A percentile compares a stretch with the other conserved stretches of the same genome.
Evolutionary conservation across 2,797 vertebrate genomes (phyloP).

Genomic region (Pseudochaenichthys georgianus): DNA sequence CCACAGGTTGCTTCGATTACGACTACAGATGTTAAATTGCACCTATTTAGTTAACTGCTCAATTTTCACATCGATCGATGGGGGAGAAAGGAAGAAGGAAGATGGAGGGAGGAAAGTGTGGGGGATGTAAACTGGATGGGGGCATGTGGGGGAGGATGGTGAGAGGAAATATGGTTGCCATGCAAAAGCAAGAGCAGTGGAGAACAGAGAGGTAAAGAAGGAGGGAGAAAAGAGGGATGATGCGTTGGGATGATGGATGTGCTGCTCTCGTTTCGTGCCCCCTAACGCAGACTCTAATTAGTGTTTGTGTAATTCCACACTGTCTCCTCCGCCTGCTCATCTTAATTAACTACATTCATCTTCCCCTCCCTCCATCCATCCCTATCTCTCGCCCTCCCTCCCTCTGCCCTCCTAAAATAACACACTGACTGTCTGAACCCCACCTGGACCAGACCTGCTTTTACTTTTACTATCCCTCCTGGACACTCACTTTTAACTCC

Average conservation of each 20-base stretch:
- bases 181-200: conserved; percentile 49
- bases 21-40: conserved; percentile 61
- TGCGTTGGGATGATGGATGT: conserved; percentile 84
- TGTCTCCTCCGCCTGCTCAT: conserved; percentile 89
- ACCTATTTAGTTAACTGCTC: conserved; percentile 66
- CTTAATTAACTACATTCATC: conserved; percentile 92
- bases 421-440: conserved; percentile 84
- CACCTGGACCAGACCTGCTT: conserved; percentile 88
- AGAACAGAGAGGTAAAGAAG: conserved; percentile 48
- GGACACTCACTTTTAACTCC: conserved; percentile 18
- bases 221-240: conserved; percentile 67
- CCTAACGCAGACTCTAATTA: conserved; percentile 91
- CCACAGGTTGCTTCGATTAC: conserved; percentile 46
- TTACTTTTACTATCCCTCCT: conserved; percentile 62
- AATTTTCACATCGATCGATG: conserved; percentile 47
- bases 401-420: conserved; percentile 87
- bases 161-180: conserved; percentile 61
- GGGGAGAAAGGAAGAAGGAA: conserved; percentile 21
- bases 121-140: conserved; percentile 25
- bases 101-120: conserved; percentile 18
- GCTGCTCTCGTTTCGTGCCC: conserved; percentile 86
- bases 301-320: conserved; percentile 91
- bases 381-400: conserved; percentile 70
- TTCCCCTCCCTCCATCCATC: conserved; percentile 85
- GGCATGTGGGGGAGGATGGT: conserved; percentile 20